Evolutionary conservation across 2,888 invertebrate genomes (phyloP).

Genomic region (Eristalinus sepulchralis): DNA sequence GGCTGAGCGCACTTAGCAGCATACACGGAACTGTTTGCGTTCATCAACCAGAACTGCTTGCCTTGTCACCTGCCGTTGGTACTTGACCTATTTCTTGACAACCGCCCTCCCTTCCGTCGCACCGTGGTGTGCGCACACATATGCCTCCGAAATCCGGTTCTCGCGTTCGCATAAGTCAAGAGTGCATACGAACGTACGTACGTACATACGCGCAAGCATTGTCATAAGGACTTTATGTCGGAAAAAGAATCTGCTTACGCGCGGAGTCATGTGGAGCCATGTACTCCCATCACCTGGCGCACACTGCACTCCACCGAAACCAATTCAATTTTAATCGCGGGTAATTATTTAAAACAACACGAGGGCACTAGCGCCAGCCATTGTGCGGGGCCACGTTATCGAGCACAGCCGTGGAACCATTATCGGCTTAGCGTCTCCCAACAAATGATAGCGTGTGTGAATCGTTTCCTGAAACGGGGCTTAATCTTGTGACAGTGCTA

Average conservation of each 20-base stretch:
- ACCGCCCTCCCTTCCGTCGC: neutral
- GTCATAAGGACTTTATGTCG: slow-evolving; percentile 41
- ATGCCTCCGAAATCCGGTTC: slow-evolving; percentile 34
- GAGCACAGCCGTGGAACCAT: slow-evolving; percentile 47
- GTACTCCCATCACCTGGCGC: neutral
- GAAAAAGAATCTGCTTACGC: slow-evolving; percentile 42
- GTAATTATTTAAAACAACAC: slow-evolving; percentile 62
- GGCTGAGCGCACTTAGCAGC: slow-evolving; percentile 30
- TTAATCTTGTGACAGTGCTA: slow-evolving; percentile 15
- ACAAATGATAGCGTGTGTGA: slow-evolving; percentile 34
- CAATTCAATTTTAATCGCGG: slow-evolving; percentile 49
- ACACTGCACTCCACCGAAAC: neutral
- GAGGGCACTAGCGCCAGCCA: neutral
- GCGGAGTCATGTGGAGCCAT: neutral
- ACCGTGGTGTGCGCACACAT: neutral
- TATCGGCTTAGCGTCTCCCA: slow-evolving; percentile 57
- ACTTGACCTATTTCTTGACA: slow-evolving; percentile 70
- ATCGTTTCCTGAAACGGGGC: slow-evolving; percentile 10
- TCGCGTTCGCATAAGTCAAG: slow-evolving; percentile 31
- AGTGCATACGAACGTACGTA: neutral
- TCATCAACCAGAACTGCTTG: slow-evolving; percentile 61
- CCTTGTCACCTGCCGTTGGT: slow-evolving; percentile 71
- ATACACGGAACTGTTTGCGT: slow-evolving; percentile 44
- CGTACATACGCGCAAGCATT: slow-evolving; percentile 17
- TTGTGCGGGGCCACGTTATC: slow-evolving; percentile 26